These are phyloP conservation scores for Macroteleia sp. DNA, from an alignment of 2,888 invertebrate species.

Conservation along the genomic window DNA sequence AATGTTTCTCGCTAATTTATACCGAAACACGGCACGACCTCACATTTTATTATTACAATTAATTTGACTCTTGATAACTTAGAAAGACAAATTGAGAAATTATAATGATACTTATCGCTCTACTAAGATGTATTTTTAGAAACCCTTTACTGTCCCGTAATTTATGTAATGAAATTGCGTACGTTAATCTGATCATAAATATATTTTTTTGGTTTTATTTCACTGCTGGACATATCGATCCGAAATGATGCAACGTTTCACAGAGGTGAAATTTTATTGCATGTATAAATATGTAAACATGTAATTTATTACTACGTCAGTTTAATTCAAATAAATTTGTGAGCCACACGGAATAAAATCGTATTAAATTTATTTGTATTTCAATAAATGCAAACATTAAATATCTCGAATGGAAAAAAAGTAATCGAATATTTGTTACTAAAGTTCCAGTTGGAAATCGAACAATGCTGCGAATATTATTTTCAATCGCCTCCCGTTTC, in stretches of 20 bases:
- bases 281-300: constrained; percentile 49
- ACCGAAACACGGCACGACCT: neutral
- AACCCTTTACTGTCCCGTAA: constrained; percentile 18
- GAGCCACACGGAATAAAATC: neutral
- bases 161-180: constrained; percentile 22
- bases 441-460: neutral
- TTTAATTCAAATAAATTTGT: constrained; percentile 41
- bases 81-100: neutral
- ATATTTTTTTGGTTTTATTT: constrained; percentile 22
- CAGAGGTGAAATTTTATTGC: constrained; percentile 43
- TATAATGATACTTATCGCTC: too few species aligned
- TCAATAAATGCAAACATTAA: constrained; percentile 16
- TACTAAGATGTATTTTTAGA: too few species aligned
- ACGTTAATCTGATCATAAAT: constrained; percentile 46
- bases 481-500: too few species aligned
- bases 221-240: constrained; percentile 39
- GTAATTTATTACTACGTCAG: constrained; percentile 44
- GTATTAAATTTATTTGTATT: constrained; percentile 22
- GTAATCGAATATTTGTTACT: neutral
- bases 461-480: neutral
- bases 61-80: neutral
- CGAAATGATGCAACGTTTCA: constrained; percentile 33
- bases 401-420: neutral
- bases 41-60: neutral
- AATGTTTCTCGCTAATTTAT: constrained; percentile 3